Percentiles rank a stretch among this genome's conserved stretches.
Conservation (phyloP, 35 echinoderm and acorn worm genomes). For the Stichopus chloronotus region DNA sequence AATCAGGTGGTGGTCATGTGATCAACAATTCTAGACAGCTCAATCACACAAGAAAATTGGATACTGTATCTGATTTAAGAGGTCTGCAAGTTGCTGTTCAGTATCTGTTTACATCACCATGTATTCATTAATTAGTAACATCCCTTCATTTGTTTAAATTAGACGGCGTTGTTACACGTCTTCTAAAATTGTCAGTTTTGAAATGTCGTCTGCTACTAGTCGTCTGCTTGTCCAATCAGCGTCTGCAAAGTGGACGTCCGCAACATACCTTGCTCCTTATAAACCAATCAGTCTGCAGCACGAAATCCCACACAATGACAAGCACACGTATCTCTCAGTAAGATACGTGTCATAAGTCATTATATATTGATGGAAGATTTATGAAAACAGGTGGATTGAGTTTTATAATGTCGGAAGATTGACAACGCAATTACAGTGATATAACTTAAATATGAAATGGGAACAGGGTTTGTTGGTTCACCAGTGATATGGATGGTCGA, state of each 20-base stretch:
- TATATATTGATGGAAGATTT: too few species aligned
- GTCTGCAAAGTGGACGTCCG: constrained; percentile 27
- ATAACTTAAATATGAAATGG: too few species aligned
- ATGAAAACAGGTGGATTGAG: too few species aligned
- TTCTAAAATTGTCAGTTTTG: not conserved
- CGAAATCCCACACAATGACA: not conserved
- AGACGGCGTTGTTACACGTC: not conserved
- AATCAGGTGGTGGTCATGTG: not conserved
- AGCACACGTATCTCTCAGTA: not conserved
- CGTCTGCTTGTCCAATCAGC: constrained; percentile 7
- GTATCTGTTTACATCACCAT: not conserved
- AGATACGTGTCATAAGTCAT: too few species aligned
- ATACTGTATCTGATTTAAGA: too few species aligned
- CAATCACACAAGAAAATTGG: too few species aligned
- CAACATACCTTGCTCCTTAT: not conserved
- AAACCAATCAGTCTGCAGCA: not conserved
- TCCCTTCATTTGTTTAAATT: not conserved
- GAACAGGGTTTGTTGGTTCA: too few species aligned
- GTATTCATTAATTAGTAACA: not conserved
- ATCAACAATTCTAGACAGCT: not conserved
- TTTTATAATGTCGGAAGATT: too few species aligned
- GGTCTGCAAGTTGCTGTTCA: not conserved
- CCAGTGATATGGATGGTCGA: too few species aligned
- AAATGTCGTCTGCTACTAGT: not conserved
- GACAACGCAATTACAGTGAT: too few species aligned